phyloP scores from a whole-genome alignment of 2,113 vertebrate genomes.

The Zosterops japonicus region DNA sequence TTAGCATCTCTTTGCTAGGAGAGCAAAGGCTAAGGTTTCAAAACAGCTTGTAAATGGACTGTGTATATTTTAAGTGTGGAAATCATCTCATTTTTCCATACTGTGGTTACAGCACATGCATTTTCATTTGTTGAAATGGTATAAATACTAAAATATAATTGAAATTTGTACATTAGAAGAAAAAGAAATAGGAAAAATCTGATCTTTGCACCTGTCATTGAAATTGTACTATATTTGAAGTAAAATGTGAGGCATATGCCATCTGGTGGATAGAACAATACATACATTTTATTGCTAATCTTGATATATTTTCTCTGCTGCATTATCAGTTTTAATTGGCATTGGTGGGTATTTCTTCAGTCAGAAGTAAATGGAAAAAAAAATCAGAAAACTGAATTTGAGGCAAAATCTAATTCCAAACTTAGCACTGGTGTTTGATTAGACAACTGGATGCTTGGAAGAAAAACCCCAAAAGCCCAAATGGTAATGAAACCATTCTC shows the following conservation, averaged over 20 bases:
- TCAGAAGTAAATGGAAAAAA: background rate
- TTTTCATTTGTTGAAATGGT: background rate
- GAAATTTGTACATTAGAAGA: background rate
- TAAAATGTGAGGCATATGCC: slow-evolving; percentile 35
- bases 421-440: background rate
- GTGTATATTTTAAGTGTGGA: background rate
- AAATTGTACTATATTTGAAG: background rate
- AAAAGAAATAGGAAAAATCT: background rate
- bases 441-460: background rate
- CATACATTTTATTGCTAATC: background rate
- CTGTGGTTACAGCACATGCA: background rate
- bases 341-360: background rate
- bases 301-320: background rate
- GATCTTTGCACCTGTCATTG: background rate
- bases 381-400: background rate
- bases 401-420: background rate
- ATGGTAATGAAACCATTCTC: background rate
- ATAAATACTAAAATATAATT: background rate
- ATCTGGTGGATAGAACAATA: slow-evolving; percentile 55
- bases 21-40: background rate
- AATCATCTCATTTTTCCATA: background rate
- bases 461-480: background rate
- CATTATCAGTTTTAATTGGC: background rate
- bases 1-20: background rate
- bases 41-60: background rate